phyloP scores from a whole-genome alignment of 2,113 vertebrate genomes.

The Dendrocopos noguchii region DNA sequence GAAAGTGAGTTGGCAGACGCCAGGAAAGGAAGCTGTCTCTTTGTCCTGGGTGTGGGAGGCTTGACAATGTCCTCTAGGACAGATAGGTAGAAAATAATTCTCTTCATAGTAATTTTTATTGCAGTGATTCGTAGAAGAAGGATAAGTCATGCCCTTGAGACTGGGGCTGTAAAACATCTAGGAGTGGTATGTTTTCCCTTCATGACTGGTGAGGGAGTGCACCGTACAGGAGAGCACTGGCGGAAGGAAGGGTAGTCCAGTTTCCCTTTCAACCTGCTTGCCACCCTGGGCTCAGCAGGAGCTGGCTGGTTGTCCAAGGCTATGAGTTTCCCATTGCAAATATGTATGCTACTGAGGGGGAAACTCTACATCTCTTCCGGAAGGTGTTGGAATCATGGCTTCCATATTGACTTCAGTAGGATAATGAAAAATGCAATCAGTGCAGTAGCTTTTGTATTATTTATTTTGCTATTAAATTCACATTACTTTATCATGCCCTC shows the following conservation, averaged over 20 bases:
- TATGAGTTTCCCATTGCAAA: background rate
- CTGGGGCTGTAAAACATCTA: background rate
- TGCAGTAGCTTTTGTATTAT: conserved; percentile 37
- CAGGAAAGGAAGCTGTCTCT: background rate
- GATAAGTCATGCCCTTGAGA: background rate
- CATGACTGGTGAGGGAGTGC: background rate
- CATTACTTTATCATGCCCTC: conserved; percentile 12
- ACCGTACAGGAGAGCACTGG: background rate
- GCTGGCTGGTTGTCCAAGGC: background rate
- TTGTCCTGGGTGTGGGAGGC: background rate
- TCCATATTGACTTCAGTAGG: background rate
- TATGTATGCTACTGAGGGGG: background rate
- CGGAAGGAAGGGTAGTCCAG: background rate
- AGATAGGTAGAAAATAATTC: background rate
- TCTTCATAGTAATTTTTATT: background rate
- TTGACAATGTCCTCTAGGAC: background rate
- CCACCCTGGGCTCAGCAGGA: background rate
- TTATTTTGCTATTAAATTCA: conserved; percentile 58
- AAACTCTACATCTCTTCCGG: background rate
- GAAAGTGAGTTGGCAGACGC: background rate
- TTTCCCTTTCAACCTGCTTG: background rate
- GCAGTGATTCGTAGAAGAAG: background rate
- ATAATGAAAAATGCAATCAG: conserved; percentile 5
- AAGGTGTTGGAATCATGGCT: background rate
- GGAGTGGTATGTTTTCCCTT: background rate